Conservation (phyloP, 2,113 vertebrate genomes). For the Oreotragus oreotragus region DNA sequence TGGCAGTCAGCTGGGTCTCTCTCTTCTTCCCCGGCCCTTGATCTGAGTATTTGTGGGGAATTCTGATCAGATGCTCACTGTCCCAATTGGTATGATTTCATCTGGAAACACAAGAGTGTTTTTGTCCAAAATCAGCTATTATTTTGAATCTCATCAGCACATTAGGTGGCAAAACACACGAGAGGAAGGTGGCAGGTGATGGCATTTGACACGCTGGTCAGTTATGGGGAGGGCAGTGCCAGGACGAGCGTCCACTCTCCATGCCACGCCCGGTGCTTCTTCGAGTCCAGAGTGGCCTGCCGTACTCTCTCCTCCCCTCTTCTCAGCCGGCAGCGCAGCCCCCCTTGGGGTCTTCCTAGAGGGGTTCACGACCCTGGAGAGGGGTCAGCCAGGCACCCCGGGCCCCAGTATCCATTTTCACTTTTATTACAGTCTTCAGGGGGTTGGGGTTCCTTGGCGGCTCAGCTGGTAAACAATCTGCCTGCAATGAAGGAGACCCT, state of each 20-base stretch:
- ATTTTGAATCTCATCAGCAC: neutral
- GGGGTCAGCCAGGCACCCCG: accelerated
- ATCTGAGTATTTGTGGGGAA: constrained; percentile 44
- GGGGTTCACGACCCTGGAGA: accelerated
- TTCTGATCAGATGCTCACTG: constrained; percentile 41
- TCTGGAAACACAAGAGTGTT: constrained; percentile 6
- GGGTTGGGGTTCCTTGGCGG: neutral
- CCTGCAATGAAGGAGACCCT: neutral
- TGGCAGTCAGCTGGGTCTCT: constrained; percentile 4
- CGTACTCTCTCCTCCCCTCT: accelerated
- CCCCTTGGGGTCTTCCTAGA: accelerated
- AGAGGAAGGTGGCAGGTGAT: accelerated
- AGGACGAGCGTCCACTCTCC: accelerated
- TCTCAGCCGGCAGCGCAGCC: accelerated
- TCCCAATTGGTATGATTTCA: constrained; percentile 41
- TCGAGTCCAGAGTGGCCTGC: accelerated
- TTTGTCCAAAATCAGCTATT: neutral
- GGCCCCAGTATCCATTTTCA: neutral
- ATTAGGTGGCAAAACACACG: neutral
- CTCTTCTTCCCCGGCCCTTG: neutral
- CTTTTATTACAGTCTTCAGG: accelerated
- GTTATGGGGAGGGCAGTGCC: accelerated
- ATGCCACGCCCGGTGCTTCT: accelerated
- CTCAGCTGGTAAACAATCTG: neutral
- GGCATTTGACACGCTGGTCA: accelerated